These are phyloP conservation scores for Glyptemys insculpta DNA, from an alignment of 2,797 vertebrate species.

Conservation along the genomic window DNA sequence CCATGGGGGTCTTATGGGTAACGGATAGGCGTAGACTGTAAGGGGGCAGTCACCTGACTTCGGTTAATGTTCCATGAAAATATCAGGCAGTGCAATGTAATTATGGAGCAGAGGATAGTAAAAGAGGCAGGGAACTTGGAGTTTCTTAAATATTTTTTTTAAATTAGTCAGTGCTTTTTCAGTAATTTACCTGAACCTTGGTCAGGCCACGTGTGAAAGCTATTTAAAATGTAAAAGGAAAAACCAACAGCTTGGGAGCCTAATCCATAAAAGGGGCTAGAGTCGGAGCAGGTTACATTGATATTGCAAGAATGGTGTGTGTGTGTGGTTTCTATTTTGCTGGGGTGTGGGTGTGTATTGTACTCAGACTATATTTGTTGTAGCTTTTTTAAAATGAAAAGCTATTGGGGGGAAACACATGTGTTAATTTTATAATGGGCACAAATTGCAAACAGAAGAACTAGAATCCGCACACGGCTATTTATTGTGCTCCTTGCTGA, in stretches of 20 bases:
- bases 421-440: neutral
- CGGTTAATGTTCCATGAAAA: slow-evolving; percentile 98
- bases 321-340: neutral
- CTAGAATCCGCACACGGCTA: neutral
- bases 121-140: slow-evolving; percentile 84
- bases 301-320: neutral
- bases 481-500: neutral
- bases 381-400: neutral
- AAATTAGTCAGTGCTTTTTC: slow-evolving; percentile 79
- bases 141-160: slow-evolving; percentile 85
- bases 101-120: slow-evolving; percentile 89
- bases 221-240: slow-evolving; percentile 16
- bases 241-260: neutral
- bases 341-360: fast-evolving
- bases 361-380: neutral
- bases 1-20: slow-evolving; percentile 91
- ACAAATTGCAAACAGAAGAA: neutral
- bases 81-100: slow-evolving; percentile 93
- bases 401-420: neutral
- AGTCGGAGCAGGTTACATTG: neutral
- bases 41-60: slow-evolving; percentile 90
- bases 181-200: slow-evolving; percentile 27
- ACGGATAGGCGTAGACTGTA: slow-evolving; percentile 88
- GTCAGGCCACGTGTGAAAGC: neutral
- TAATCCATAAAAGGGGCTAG: fast-evolving